Base-by-base conservation (phyloP, 2,888 invertebrate genomes). In the Lamellibrachia columna region DNA sequence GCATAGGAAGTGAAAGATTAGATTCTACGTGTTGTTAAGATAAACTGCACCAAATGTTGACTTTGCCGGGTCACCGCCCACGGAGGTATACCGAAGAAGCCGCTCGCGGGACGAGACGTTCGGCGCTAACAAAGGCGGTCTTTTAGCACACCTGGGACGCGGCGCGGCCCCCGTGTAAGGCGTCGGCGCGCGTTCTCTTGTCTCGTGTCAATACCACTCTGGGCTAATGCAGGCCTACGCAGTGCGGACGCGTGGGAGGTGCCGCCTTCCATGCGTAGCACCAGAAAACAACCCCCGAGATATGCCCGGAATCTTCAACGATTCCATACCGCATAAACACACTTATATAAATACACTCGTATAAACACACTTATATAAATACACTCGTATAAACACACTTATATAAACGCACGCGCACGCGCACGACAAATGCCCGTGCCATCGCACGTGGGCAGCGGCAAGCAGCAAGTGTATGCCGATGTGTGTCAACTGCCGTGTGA, bases 1-100 rank as follows among this genome's bases (percentile, higher is more conserved):
- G 28, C 28, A 91, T 91, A 91, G 91, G 91, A 91, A 91, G 91
- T 91, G 91, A 91, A 91, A 91, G 91, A 91, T 91, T 91, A 91
- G 91, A 91, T 91, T 91, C 28, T 91, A 6, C 91, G 40, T 28
- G n/a, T 91, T 91, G 91, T 91, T 91, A 91, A 91, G 91, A 91
- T 91, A 91, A 91, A 91, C 91, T 91, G 40, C 91, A 91, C 91
- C 2, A 28, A 91, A 4, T 91, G 91, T 91, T 91, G 91, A 91
- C 91, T 28, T 91, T 91, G 91, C 91, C 28, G 91, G 91, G 40
- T 91, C 91, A 22, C 90, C 90, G 8, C 90, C 91, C 91, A 91
- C 91, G 28, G 28, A 53, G 28, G 91, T 91, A 7, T 6, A 28
- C 28, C n/a, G 91, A 28, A 28, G 4, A 91, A 28, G 91, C n/a